Conservation (phyloP, 2,888 invertebrate species). For the Marronus borbonicus region DNA sequence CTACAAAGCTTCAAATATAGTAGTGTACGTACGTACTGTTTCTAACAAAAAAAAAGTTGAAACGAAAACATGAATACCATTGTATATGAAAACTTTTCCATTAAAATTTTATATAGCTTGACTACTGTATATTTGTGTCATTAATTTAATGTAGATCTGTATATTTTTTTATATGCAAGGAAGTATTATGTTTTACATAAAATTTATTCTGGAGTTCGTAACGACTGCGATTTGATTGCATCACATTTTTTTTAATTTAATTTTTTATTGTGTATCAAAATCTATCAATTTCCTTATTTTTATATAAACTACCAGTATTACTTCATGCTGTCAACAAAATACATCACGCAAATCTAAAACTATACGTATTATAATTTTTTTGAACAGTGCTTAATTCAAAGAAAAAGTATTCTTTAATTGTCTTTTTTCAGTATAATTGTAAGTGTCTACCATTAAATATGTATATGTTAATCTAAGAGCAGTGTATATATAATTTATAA, state of each 20-base stretch:
- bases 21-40: constrained; percentile 8
- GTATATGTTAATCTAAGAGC: constrained; percentile 44
- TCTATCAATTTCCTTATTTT: not conserved
- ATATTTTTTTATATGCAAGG: constrained; percentile 27
- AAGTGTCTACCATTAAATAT: constrained; percentile 43
- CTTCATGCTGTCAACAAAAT: not conserved
- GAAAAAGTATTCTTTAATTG: constrained; percentile 3
- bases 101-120: constrained; percentile 17
- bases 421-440: constrained; percentile 23
- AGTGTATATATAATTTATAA: constrained; percentile 47
- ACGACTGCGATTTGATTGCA: not conserved
- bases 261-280: not conserved
- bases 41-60: not conserved
- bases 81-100: not conserved
- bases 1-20: constrained; percentile 22
- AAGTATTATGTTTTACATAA: not conserved
- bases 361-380: not conserved
- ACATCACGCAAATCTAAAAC: not conserved
- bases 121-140: constrained; percentile 23
- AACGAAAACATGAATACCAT: not conserved
- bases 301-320: constrained; percentile 20
- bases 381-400: constrained; percentile 28
- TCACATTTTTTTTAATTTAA: not conserved
- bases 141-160: constrained; percentile 35
- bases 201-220: not conserved